A percentile compares a stretch with the other conserved stretches of the same genome.
Conservation (phyloP, 2,888 invertebrate species). For the Argyra leucocephala region DNA sequence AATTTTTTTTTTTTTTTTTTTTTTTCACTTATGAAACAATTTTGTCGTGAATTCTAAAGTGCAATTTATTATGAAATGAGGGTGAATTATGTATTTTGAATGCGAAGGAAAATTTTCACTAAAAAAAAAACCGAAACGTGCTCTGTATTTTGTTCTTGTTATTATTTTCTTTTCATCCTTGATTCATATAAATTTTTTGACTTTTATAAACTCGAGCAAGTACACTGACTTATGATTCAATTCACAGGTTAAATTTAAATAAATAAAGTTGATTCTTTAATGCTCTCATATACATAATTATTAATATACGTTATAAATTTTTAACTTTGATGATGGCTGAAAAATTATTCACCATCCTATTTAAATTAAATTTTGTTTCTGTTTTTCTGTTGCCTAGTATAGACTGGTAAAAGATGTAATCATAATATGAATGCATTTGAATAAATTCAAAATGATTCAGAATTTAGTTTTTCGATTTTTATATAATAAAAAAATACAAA, state of each 20-base stretch:
- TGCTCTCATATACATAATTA: too few species aligned
- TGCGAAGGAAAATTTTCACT: not conserved
- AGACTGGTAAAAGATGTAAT: too few species aligned
- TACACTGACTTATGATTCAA: not conserved
- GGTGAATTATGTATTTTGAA: slow-evolving; percentile 40
- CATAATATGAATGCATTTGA: too few species aligned
- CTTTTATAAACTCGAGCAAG: not conserved
- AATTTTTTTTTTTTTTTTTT: too few species aligned
- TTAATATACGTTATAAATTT: too few species aligned
- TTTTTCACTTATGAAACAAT: not conserved
- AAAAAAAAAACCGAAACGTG: not conserved
- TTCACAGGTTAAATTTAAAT: not conserved
- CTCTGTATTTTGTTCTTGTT: not conserved
- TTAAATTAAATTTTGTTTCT: slow-evolving; percentile 2
- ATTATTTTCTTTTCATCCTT: not conserved
- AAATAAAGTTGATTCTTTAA: not conserved
- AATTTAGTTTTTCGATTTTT: too few species aligned
- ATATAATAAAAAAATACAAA: too few species aligned
- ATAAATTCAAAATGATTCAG: too few species aligned
- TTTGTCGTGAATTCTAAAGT: slow-evolving; percentile 45
- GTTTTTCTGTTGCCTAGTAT: not conserved
- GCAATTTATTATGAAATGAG: slow-evolving; percentile 47
- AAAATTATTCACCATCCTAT: not conserved
- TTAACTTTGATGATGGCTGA: not conserved
- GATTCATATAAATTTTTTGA: not conserved